Conservation (phyloP, 2,888 invertebrate genomes). For the Diarsia mendica region DNA sequence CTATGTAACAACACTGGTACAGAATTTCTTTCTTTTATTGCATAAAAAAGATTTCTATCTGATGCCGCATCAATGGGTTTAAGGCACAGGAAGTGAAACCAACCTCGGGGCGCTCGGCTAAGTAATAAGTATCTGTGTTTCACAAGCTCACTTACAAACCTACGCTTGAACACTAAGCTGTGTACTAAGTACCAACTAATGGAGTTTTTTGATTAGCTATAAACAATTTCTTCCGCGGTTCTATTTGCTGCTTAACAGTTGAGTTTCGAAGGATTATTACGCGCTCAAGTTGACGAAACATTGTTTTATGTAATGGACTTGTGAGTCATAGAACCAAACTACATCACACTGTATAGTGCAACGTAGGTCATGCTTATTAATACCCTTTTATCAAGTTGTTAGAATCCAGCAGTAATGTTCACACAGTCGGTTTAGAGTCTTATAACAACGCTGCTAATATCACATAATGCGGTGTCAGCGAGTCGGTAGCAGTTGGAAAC, state of each 20-base stretch:
- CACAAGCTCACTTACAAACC: constrained; percentile 68
- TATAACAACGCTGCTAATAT: constrained; percentile 45
- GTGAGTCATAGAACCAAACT: constrained; percentile 64
- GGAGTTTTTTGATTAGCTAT: constrained; percentile 48
- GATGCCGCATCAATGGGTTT: constrained; percentile 69
- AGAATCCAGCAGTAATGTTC: constrained; percentile 52
- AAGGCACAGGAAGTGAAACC: constrained; percentile 80
- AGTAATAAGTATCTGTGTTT: constrained; percentile 59
- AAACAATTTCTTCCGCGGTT: constrained; percentile 21
- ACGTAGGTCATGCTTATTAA: constrained; percentile 59
- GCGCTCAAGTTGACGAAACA: constrained; percentile 60
- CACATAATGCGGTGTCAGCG: constrained; percentile 55
- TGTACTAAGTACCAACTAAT: constrained; percentile 9
- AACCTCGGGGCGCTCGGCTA: constrained; percentile 67
- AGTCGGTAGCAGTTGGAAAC: constrained; percentile 33
- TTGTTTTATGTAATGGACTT: constrained; percentile 64
- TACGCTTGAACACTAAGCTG: constrained; percentile 50
- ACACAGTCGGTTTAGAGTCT: constrained; percentile 53
- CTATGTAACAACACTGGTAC: constrained; percentile 13
- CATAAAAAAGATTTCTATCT: constrained; percentile 60
- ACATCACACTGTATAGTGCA: constrained; percentile 52
- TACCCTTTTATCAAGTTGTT: constrained; percentile 57
- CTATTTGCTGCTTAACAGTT: constrained; percentile 42
- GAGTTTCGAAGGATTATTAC: constrained; percentile 52
- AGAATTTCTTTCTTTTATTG: constrained; percentile 33